Conservation (phyloP, 2,113 vertebrate species). For the Alectura lathami region DNA sequence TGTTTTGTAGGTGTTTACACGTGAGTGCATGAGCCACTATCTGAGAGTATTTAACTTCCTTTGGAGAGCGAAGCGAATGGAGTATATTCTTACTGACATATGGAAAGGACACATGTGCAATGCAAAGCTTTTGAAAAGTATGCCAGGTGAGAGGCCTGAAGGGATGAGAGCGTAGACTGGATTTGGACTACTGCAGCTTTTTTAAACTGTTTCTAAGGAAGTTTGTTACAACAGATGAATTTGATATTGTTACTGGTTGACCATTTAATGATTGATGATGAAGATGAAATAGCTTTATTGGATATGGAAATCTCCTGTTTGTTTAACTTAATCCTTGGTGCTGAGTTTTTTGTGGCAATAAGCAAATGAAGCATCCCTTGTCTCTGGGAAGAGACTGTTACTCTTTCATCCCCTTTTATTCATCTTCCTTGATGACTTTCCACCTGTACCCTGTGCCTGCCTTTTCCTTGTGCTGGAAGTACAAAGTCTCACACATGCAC, state of each 20-base stretch:
- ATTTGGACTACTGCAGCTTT: neutral
- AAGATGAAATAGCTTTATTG: neutral
- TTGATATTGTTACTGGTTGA: neutral
- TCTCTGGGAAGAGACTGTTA: neutral
- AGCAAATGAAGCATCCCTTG: neutral
- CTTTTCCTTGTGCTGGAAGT: neutral
- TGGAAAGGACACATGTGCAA: constrained; percentile 99
- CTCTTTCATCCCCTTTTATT: neutral
- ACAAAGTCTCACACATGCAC: neutral
- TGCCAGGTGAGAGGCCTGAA: constrained; percentile 83
- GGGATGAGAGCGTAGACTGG: neutral
- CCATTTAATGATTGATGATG: neutral
- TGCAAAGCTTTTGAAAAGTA: constrained; percentile 90
- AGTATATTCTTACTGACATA: constrained; percentile 97
- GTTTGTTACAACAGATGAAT: neutral
- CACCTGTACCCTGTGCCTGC: neutral
- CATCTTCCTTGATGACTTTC: neutral
- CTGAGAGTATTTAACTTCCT: constrained; percentile 96
- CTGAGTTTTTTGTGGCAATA: neutral
- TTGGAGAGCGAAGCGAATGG: constrained; percentile 97
- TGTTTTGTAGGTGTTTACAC: constrained; percentile 88
- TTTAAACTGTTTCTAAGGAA: neutral
- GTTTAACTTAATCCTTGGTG: neutral
- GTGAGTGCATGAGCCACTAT: constrained; percentile 98
- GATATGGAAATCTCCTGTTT: neutral